Percentiles rank a stretch among this genome's conserved stretches.
Evolutionary conservation across 1,140 invertebrate species (phyloP).

Genomic region (Lerema accius): DNA sequence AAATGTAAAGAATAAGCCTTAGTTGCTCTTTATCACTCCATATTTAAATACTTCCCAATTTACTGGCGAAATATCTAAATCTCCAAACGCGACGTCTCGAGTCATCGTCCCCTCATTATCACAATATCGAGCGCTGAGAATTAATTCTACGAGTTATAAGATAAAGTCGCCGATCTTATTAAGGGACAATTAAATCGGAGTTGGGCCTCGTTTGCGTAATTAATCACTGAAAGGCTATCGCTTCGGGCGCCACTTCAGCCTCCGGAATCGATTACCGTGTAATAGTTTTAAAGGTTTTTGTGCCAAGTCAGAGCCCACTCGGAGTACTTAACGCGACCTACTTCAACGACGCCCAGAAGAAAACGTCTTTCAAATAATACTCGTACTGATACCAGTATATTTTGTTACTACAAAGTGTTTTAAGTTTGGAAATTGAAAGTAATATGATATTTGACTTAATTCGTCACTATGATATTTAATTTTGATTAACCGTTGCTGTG

Average conservation of each 20-base stretch:
- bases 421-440: not conserved
- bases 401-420: too few relatives aligned
- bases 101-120: constrained; percentile 10
- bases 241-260: constrained; percentile 7
- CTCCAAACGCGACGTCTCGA: not conserved
- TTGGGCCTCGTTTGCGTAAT: constrained; percentile 21
- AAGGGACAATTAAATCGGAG: constrained; percentile 22
- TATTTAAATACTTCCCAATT: not conserved
- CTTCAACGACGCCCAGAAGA: not conserved
- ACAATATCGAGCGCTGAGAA: constrained; percentile 18
- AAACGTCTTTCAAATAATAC: not conserved
- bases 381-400: not conserved
- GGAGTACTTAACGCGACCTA: not conserved
- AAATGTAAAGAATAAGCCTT: not conserved
- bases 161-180: constrained; percentile 21
- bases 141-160: constrained; percentile 21
- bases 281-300: constrained; percentile 20
- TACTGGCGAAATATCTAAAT: not conserved
- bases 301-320: not conserved
- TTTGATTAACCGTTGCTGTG: too few relatives aligned
- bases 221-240: constrained; percentile 20
- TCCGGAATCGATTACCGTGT: constrained; percentile 19
- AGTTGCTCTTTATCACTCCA: not conserved
- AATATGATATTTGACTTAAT: too few relatives aligned
- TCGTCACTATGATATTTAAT: too few relatives aligned